These are phyloP conservation scores for Allenopithecus nigroviridis DNA, from an alignment of 2,797 vertebrate genomes.

Conservation along the genomic window DNA sequence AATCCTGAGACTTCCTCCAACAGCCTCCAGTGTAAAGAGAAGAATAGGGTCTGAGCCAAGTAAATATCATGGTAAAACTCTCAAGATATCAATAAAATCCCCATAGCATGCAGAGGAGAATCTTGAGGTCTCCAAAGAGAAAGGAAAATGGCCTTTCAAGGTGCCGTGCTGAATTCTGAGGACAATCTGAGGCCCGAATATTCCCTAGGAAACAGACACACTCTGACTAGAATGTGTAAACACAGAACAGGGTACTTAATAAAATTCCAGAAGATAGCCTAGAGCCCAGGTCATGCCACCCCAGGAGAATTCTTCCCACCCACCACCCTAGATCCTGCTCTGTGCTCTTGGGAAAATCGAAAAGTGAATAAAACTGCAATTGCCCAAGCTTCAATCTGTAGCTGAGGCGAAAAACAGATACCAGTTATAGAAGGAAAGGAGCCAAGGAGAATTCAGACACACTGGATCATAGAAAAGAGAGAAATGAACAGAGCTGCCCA, in stretches of 20 bases:
- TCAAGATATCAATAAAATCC: background rate
- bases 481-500: background rate
- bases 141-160: background rate
- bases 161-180: background rate
- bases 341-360: background rate
- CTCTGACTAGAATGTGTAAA: background rate
- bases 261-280: background rate
- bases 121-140: background rate
- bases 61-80: background rate
- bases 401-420: background rate
- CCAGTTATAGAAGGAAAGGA: background rate
- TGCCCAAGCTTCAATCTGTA: background rate
- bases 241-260: background rate
- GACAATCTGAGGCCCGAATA: background rate
- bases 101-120: background rate
- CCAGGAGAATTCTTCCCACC: background rate
- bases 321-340: background rate
- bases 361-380: conserved; percentile 1
- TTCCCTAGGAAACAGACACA: background rate
- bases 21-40: background rate
- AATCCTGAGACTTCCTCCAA: background rate
- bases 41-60: background rate
- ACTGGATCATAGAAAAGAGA: background rate
- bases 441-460: background rate
- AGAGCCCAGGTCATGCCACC: background rate